Evolutionary conservation across 2,888 invertebrate genomes (phyloP), one percentile per base, ranked within the genome.

Genomic region (Petrophora chlorosata): DNA sequence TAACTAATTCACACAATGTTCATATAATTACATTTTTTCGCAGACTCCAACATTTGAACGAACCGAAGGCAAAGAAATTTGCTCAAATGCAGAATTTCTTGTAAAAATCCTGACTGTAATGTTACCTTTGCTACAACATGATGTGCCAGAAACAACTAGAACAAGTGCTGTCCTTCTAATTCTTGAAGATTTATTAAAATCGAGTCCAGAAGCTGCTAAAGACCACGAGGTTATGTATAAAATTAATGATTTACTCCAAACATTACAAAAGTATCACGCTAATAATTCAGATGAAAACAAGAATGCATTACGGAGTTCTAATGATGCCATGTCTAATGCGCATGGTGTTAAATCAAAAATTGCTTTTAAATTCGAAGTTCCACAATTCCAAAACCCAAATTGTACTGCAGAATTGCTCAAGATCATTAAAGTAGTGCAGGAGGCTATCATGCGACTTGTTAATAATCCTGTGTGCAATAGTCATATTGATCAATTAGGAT

Each of bases 361-460:
- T 8, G 30, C 64, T 5, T 61, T 72, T 5, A 56, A 73, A 53
- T 64, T 65, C 30, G 60, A 65, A 26, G 28, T 71, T 2, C 72
- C 73, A 5, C 46, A 48, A 12, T 34, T 51, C 5, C 22, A 53
- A 1, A 60, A 62, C n/a, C 59, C 60, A 3, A 38, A 47, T 5
- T 78, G 77, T 35, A 65, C 61, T 41, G 56, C 64, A 14, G 61
- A 63, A n/a, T 56, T 75, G 17, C 34, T 56, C 3, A 65, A 55
- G 19, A 47, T 76, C 10, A 60, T 75, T 13, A 48, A 69, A 45
- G 45, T 53, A 34, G 68, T 73, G 7, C 58, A 71, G 17, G 50
- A 58, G n/a, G 58, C 63, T 7, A 67, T 70, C 26, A 12, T 42
- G 16, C 49, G 59, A 26, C 29, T 75, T 14, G 48, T 42, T 4